A percentile compares a stretch with the other conserved stretches of the same genome.
Evolutionary conservation across 2,888 invertebrate species (phyloP).

Genomic region (Poecilobothrus nobilitatus): DNA sequence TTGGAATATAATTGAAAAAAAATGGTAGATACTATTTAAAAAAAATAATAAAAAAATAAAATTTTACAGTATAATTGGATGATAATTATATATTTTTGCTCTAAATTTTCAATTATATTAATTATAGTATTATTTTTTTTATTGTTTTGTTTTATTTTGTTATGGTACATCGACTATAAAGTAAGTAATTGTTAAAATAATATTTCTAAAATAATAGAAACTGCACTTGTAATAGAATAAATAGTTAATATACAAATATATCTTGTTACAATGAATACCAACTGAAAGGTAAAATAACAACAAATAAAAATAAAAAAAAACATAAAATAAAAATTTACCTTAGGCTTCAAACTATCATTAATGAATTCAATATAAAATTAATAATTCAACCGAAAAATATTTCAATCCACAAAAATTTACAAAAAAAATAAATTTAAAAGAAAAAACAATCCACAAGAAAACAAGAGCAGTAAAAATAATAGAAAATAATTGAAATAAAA

Average conservation of each 20-base stretch:
- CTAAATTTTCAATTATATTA: background rate
- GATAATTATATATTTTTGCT: background rate
- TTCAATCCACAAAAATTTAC: background rate
- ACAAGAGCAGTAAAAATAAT: background rate
- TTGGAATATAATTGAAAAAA: too few relatives aligned
- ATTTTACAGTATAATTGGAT: too few relatives aligned
- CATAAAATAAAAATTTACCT: background rate
- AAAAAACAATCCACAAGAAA: background rate
- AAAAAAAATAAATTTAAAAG: background rate
- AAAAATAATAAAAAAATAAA: too few relatives aligned
- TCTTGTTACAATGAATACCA: background rate
- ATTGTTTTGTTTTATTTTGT: background rate
- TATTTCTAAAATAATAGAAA: too few relatives aligned
- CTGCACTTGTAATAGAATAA: too few relatives aligned
- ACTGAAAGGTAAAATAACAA: background rate
- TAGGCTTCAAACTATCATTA: background rate
- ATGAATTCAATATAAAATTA: background rate
- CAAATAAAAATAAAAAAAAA: background rate
- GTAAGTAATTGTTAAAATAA: background rate
- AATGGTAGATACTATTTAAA: too few relatives aligned
- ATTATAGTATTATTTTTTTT: too few relatives aligned
- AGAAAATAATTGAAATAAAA: background rate
- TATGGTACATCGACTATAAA: background rate
- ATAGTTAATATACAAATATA: too few relatives aligned
- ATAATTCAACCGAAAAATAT: conserved; percentile 3